phyloP scores from a whole-genome alignment of 2,113 vertebrate genomes.

The Xenopus laevis region DNA sequence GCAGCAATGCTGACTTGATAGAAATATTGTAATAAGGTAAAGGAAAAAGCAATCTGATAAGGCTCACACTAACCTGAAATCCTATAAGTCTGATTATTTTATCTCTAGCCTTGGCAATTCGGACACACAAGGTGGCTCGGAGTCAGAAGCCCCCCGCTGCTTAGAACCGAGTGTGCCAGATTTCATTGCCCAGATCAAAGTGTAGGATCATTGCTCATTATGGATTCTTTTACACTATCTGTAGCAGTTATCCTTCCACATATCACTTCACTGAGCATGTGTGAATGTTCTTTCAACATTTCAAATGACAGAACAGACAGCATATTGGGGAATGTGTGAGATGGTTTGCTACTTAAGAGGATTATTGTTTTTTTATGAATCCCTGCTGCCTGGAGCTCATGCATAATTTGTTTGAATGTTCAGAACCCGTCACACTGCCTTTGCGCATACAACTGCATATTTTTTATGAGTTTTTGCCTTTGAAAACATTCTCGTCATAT shows the following conservation, averaged over 20 bases:
- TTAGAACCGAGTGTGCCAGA: neutral
- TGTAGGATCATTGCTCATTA: neutral
- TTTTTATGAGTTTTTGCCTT: conserved; percentile 2
- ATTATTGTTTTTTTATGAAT: neutral
- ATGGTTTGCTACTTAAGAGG: conserved; percentile 18
- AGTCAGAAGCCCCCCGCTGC: neutral
- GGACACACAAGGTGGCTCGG: neutral
- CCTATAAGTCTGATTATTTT: neutral
- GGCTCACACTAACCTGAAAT: neutral
- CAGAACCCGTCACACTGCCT: conserved; percentile 1
- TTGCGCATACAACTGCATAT: neutral
- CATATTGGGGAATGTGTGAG: conserved; percentile 1
- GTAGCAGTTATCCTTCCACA: conserved; percentile 1
- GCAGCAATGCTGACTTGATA: neutral
- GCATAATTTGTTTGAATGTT: conserved; percentile 25
- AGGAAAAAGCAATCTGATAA: neutral
- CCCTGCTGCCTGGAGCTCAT: conserved; percentile 19
- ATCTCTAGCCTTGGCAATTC: neutral
- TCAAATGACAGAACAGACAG: conserved; percentile 12
- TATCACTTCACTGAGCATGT: neutral
- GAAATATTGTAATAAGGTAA: too few relatives aligned
- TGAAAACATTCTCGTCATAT: neutral
- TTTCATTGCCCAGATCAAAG: conserved; percentile 15
- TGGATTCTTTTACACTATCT: neutral
- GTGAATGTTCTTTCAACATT: conserved; percentile 14